phyloP scores from a whole-genome alignment of 2,888 invertebrate genomes.

The Leptopterna dolabrata region DNA sequence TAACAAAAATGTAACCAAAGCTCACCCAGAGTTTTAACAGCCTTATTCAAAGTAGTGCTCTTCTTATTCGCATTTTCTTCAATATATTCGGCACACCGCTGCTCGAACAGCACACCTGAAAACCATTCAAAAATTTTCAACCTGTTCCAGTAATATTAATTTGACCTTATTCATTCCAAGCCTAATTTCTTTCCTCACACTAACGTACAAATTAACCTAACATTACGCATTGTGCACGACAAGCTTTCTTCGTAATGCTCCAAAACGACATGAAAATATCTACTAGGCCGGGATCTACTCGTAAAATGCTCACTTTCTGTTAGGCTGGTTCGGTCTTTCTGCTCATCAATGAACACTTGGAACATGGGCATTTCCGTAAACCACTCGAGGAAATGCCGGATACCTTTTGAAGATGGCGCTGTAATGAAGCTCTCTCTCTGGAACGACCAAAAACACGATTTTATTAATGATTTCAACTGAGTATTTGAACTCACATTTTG shows the following conservation, averaged over 20 bases:
- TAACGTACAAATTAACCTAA: no score
- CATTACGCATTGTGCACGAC: no score
- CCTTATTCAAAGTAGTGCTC: slow-evolving; percentile 64
- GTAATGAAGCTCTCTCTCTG: slow-evolving; percentile 81
- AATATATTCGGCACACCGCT: slow-evolving; percentile 65
- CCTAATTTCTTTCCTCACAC: no score
- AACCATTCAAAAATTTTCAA: not conserved
- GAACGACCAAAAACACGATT: slow-evolving; percentile 60
- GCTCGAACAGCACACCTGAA: slow-evolving; percentile 64
- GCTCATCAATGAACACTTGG: slow-evolving; percentile 73
- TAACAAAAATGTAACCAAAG: no score
- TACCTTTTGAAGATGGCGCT: slow-evolving; percentile 73
- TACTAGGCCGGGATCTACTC: not conserved
- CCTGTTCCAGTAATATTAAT: no score
- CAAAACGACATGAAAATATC: not conserved
- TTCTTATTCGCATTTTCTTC: slow-evolving; percentile 64
- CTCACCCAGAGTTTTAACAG: slow-evolving; percentile 64
- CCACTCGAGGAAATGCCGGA: slow-evolving; percentile 84
- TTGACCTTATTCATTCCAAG: no score
- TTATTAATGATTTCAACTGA: no score
- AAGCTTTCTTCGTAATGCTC: no score
- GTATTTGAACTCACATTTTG: no score
- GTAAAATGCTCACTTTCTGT: not conserved
- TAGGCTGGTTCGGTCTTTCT: not conserved
- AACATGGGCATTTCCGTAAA: slow-evolving; percentile 91